Conservation (phyloP, 2,797 vertebrate genomes). For the Melanotaenia trifasciata region DNA sequence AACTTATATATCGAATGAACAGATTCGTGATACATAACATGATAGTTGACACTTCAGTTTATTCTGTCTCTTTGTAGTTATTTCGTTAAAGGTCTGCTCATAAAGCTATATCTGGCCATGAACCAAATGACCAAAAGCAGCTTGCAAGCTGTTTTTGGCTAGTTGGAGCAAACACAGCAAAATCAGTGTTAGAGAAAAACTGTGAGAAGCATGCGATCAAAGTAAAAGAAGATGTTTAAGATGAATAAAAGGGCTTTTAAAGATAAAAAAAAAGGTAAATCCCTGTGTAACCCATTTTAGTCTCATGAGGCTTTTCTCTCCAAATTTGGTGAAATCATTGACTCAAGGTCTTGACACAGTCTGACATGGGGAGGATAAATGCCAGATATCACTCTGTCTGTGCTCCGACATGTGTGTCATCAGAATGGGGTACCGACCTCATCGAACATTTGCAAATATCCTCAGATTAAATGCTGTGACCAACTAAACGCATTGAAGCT, state of each 20-base stretch:
- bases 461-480: slow-evolving; percentile 49
- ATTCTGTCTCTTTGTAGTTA: slow-evolving; percentile 16
- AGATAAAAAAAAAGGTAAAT: slow-evolving; percentile 41
- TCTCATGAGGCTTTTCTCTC: slow-evolving; percentile 12
- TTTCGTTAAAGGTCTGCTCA: slow-evolving; percentile 6
- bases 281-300: slow-evolving; percentile 12
- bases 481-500: slow-evolving; percentile 37
- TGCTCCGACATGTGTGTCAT: slow-evolving; percentile 17
- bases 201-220: slow-evolving; percentile 45
- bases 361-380: slow-evolving; percentile 6
- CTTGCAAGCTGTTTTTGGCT: slow-evolving; percentile 25
- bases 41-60: slow-evolving; percentile 10
- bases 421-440: slow-evolving; percentile 19
- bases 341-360: slow-evolving; percentile 14
- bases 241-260: slow-evolving; percentile 45
- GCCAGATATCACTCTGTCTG: slow-evolving; percentile 6
- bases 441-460: slow-evolving; percentile 1
- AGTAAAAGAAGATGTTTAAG: slow-evolving; percentile 31
- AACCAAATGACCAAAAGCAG: slow-evolving; percentile 22
- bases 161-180: background rate
- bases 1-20: background rate
- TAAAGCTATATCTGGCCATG: slow-evolving; percentile 9
- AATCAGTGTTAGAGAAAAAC: slow-evolving; percentile 18
- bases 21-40: slow-evolving; percentile 7
- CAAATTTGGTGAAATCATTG: slow-evolving; percentile 32